Evolutionary conservation across 2,797 vertebrate species (phyloP), one percentile per base, ranked within the genome.

Genomic region (Bufotes viridis): DNA sequence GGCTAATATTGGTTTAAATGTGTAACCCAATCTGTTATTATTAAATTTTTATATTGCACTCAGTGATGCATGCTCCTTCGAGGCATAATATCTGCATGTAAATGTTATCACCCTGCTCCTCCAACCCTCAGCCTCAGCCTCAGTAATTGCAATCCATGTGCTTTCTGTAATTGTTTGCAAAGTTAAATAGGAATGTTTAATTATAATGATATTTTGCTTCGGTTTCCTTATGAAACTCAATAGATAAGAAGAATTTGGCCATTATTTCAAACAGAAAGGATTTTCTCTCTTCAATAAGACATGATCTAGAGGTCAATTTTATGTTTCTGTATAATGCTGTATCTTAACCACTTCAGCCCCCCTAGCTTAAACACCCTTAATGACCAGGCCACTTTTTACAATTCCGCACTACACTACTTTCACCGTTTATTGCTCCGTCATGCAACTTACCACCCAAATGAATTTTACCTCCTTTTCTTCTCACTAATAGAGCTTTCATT

Each of bases 11-110:
- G 60, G 69, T 81, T 81, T 81, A 81, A 85, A 81, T 72, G 81
- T 88, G 69, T 89, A 89, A 81, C 58, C 87, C 83, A 89, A 82
- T 86, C 83, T 89, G 78, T 82, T 89, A 82, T 85, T 89, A 82
- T 89, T 85, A 89, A 75, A 86, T 89, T 75, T 89, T 86, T 85
- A 82, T 82, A 88, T 85, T 88, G 75, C 76, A 84, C 55, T 84
- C 65, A 69, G 80, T 82, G 78, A 86, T 82, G 87, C 81, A 84
- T 88, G 88, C 78, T 78, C 79, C 69, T 82, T 82, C 70, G 53
- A 76, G 79, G 84, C 78, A 14, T 79, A 72, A 85, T 67, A 85
- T 88, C 81, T 88, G 78, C 58, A 86, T 89, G 88, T 86, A 78
- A 86, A 86, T 89, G 79, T 82, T 82, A 82, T 86, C 79, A 60